Evolutionary conservation across 2,113 vertebrate species (phyloP).

Genomic region (Lophotis ruficrista): DNA sequence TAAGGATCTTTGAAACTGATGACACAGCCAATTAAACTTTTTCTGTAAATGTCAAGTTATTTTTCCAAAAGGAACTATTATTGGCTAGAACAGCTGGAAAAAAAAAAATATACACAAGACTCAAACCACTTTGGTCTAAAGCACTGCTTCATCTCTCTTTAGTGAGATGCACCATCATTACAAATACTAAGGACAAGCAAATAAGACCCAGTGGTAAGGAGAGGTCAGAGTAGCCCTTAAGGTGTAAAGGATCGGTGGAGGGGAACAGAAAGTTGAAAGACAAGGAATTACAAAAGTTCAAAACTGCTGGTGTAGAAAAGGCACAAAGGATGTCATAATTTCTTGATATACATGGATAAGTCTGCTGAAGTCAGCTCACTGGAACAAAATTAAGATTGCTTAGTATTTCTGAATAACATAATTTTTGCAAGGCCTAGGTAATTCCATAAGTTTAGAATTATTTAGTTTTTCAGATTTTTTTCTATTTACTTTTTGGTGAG

Average conservation of each 20-base stretch:
- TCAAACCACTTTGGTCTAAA: background rate
- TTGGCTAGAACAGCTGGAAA: background rate
- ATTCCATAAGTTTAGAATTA: background rate
- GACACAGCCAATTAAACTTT: background rate
- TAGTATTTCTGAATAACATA: background rate
- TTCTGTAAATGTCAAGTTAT: background rate
- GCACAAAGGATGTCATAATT: background rate
- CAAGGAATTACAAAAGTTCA: conserved; percentile 41
- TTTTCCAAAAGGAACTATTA: background rate
- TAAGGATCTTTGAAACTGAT: background rate
- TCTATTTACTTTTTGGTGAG: background rate
- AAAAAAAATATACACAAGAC: background rate
- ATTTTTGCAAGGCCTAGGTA: background rate
- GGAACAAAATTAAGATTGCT: background rate
- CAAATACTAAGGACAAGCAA: background rate
- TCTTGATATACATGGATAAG: background rate
- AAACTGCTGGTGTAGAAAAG: conserved; percentile 31
- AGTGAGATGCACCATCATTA: background rate
- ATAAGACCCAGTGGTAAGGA: background rate
- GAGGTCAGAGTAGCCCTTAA: conserved; percentile 51
- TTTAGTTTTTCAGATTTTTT: background rate
- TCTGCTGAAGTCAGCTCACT: background rate
- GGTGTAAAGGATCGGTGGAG: conserved; percentile 46
- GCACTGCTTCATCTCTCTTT: background rate
- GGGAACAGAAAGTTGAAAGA: conserved; percentile 25